These are phyloP conservation scores for Acropora yongei DNA, from an alignment of 64 coral and sea anemone genomes.

Conservation along the genomic window DNA sequence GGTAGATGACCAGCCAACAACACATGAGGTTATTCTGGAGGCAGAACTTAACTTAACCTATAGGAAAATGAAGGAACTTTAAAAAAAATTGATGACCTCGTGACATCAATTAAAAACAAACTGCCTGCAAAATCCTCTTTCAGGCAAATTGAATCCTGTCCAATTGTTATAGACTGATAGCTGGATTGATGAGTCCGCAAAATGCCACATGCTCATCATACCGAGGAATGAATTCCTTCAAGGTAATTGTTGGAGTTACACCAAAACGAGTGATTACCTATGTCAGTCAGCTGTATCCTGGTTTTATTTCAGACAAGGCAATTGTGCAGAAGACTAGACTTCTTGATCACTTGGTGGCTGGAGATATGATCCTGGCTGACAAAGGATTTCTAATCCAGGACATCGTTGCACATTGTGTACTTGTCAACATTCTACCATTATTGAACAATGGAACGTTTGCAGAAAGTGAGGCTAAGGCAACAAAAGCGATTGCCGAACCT, in stretches of 20 bases:
- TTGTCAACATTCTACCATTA: neutral
- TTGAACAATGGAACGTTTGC: too few relatives aligned
- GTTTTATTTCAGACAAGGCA: slow-evolving; percentile 40
- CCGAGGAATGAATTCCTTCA: slow-evolving; percentile 39
- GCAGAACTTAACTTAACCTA: too few relatives aligned
- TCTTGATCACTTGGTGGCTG: neutral
- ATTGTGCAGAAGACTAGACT: neutral
- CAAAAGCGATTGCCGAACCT: too few relatives aligned
- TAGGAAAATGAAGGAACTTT: too few relatives aligned
- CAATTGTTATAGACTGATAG: slow-evolving; percentile 29
- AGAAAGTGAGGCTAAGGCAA: too few relatives aligned
- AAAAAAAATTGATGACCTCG: too few relatives aligned
- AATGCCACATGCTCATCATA: slow-evolving; percentile 35
- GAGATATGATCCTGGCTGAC: neutral
- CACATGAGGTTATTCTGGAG: too few relatives aligned
- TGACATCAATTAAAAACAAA: too few relatives aligned
- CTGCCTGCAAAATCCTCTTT: neutral
- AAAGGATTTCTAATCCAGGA: neutral
- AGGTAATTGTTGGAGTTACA: slow-evolving; percentile 9
- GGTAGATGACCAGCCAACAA: too few relatives aligned
- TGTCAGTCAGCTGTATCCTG: slow-evolving; percentile 30
- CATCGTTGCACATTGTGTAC: too few relatives aligned
- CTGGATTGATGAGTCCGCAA: slow-evolving; percentile 45
- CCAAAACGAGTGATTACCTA: slow-evolving; percentile 34
- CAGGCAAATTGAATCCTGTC: neutral